Base-by-base conservation (phyloP, 2,888 invertebrate genomes). In the Tetropium fuscum region DNA sequence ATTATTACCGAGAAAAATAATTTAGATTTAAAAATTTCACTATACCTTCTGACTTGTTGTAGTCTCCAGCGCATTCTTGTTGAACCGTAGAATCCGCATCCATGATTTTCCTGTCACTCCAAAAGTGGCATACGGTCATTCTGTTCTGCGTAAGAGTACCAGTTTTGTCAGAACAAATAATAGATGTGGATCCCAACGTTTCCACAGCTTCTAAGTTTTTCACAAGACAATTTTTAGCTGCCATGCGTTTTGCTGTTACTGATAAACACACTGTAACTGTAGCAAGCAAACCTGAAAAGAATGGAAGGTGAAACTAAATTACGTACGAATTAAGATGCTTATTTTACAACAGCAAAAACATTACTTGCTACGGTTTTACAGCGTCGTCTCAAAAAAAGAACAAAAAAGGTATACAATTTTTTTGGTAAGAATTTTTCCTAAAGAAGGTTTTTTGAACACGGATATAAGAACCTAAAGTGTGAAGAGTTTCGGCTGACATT, bases 171-270 rank as follows among this genome's bases (percentile, higher is more conserved):
- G 92, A 92, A 80, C 92, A 93, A 71, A 93, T 93, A 54, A 89
- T 89, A 0, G 91, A 90, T 0, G 92, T 93, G 0, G 91, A 91
- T 4, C 92, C 92, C 3, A 92, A 82, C 0, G 92, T 92, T 80
- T 92, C 92, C 0, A 93, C 92, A 27, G 91, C 91, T 78, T 92
- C 91, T 66, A 92, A 79, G 79, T 92, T 91, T 80, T 92, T 92
- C 3, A 92, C 90, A 36, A 92, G 80, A 73, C 93, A 93, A 77
- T 93, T 93, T 81, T 91, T 92, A 34, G 84, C 84, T 4, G 93
- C 92, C 92, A 92, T 93, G 74, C 90, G 84, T 78, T 92, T 91
- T 20, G 92, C 92, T 3, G 92, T 91, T 58, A 93, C 82, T 0
- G 92, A 91, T 65, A 93, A 80, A 72, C 90, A 90, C 13, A 90